Conservation (phyloP, 2,113 vertebrate genomes). For the Eulacestoma nigropectus region DNA sequence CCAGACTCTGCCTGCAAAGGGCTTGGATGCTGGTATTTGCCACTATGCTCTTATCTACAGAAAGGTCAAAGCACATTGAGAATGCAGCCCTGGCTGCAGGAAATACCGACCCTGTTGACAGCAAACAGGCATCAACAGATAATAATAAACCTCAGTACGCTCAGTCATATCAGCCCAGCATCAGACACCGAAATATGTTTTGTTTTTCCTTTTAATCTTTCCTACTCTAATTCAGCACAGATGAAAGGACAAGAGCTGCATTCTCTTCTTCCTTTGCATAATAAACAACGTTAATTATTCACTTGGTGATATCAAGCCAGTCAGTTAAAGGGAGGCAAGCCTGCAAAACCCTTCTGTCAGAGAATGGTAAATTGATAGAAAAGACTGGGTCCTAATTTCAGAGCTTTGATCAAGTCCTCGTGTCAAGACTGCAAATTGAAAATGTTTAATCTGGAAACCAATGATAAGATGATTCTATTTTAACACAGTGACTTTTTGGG, state of each 20-base stretch:
- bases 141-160: background rate
- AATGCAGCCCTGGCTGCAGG: background rate
- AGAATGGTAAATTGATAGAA: background rate
- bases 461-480: background rate
- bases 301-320: background rate
- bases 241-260: background rate
- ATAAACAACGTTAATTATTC: constrained; percentile 30
- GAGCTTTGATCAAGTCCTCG: background rate
- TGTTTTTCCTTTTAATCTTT: background rate
- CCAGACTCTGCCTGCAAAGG: background rate
- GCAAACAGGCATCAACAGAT: background rate
- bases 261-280: background rate
- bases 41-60: background rate
- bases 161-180: background rate
- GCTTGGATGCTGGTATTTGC: background rate
- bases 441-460: background rate
- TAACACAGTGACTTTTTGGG: background rate
- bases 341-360: background rate
- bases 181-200: background rate
- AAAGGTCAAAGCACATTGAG: background rate
- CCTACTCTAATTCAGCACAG: background rate
- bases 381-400: background rate
- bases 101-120: background rate
- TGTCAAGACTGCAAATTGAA: background rate
- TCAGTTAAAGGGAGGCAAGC: background rate